Base-by-base conservation (phyloP, 2,113 vertebrate species). In the Lasiurus cinereus region DNA sequence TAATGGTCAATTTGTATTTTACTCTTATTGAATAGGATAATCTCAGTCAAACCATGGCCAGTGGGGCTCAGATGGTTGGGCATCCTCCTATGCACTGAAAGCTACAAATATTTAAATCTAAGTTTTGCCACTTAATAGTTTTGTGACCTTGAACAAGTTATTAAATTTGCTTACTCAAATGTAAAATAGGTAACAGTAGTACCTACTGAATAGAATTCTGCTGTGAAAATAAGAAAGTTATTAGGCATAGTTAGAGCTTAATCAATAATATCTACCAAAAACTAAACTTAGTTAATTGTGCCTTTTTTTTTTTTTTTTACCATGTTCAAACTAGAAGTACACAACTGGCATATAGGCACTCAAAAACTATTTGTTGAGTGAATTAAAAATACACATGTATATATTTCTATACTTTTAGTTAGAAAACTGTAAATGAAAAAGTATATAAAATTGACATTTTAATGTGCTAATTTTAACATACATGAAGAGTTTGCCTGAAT, bases 391-490 rank as follows among this genome's bases (percentile, higher is more conserved):
- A 85, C 6, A 83, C 8, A 39, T 12, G 88, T 43, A 12, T 62
- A 12, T 36, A 73, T 72, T 90, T 62, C 9, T 77, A 50, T n/a
- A 64, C 56, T 84, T 83, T 67, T 67, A 90, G n/a, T n/a, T 94
- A 33, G 24, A 96, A 95, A 94, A 82, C 8, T 66, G 7, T 83
- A 90, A 88, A 82, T 90, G 76, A 66, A 52, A 84, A 94, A 62
- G 27, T 19, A 90, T 6, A n/a, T 39, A 88, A 27, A 72, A 73
- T 4, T 91, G 43, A 92, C 36, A 29, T 84, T 67, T 83, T 73
- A 86, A 95, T 9, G 2, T 78, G 21, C 73, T 88, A 94, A 93
- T 70, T 36, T 48, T 21, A 77, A 87, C 8, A 79, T 8, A 82
- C 18, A 78, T 90, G 31, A 54, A 70, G 43, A 72, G 46, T 72